Evolutionary conservation across 2,113 vertebrate genomes (phyloP).

Genomic region (Dipodomys merriami): DNA sequence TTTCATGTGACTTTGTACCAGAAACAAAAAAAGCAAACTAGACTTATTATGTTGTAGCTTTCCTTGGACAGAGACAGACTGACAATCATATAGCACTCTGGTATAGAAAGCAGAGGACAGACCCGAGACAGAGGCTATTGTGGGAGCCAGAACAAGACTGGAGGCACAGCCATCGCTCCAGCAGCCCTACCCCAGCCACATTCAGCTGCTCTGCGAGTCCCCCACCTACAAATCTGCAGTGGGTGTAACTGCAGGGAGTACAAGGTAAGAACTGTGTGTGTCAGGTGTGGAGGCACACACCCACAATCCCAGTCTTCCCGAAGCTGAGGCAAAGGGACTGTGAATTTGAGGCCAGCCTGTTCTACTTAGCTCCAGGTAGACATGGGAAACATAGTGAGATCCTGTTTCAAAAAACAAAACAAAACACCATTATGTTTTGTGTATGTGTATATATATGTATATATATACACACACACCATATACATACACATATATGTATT

Average conservation of each 20-base stretch:
- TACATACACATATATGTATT: too few relatives aligned
- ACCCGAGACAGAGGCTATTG: too few relatives aligned
- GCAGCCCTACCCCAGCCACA: neutral
- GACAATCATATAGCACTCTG: neutral
- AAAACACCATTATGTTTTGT: neutral
- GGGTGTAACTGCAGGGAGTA: too few relatives aligned
- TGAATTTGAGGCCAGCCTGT: neutral
- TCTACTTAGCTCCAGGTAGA: too few relatives aligned
- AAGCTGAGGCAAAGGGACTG: neutral
- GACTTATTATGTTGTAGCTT: neutral
- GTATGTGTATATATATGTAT: too few relatives aligned
- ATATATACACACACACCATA: too few relatives aligned
- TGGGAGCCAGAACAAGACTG: neutral
- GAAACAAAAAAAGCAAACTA: neutral
- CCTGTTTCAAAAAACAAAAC: neutral
- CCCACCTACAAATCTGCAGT: neutral
- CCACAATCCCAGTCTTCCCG: neutral
- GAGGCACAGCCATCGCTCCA: neutral
- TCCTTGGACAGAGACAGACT: neutral
- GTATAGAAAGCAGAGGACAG: neutral
- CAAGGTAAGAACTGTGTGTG: neutral
- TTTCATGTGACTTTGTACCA: neutral
- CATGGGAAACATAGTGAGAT: neutral
- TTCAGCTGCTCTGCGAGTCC: neutral
- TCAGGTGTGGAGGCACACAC: too few relatives aligned